Evolutionary conservation across 2,888 invertebrate species (phyloP).

Genomic region (Eupithecia centaureata): DNA sequence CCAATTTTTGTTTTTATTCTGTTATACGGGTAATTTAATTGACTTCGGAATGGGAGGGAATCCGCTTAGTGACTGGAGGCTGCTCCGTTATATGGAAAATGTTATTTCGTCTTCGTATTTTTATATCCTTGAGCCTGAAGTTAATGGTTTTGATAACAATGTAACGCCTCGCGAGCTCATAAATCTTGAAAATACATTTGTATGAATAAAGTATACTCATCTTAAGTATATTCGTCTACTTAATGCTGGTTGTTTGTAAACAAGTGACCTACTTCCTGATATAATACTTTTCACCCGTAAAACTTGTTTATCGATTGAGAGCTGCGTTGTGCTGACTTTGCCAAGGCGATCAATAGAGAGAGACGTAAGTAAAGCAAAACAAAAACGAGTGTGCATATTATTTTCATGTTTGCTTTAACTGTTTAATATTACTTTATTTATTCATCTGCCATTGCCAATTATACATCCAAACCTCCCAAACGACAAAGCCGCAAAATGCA

Average conservation of each 20-base stretch:
- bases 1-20: slow-evolving; percentile 41
- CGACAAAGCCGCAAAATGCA: slow-evolving; percentile 43
- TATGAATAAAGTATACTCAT: neutral
- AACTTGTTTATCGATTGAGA: neutral
- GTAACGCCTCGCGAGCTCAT: neutral
- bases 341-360: too few species aligned
- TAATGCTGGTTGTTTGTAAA: neutral
- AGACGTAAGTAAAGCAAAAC: too few species aligned
- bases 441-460: neutral
- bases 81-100: slow-evolving; percentile 16
- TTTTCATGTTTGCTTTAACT: too few species aligned
- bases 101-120: slow-evolving; percentile 16
- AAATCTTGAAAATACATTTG: neutral
- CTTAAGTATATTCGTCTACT: neutral
- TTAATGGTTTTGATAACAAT: slow-evolving; percentile 3
- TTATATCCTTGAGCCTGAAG: slow-evolving; percentile 3
- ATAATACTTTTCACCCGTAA: neutral
- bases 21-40: slow-evolving; percentile 44
- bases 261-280: neutral
- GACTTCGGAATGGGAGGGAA: slow-evolving; percentile 29
- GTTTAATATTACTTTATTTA: neutral
- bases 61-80: slow-evolving; percentile 29
- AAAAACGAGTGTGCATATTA: too few species aligned
- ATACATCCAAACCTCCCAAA: slow-evolving; percentile 19
- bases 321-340: neutral